These are phyloP conservation scores for Plodia interpunctella DNA, from an alignment of 1,140 invertebrate species.

Conservation along the genomic window DNA sequence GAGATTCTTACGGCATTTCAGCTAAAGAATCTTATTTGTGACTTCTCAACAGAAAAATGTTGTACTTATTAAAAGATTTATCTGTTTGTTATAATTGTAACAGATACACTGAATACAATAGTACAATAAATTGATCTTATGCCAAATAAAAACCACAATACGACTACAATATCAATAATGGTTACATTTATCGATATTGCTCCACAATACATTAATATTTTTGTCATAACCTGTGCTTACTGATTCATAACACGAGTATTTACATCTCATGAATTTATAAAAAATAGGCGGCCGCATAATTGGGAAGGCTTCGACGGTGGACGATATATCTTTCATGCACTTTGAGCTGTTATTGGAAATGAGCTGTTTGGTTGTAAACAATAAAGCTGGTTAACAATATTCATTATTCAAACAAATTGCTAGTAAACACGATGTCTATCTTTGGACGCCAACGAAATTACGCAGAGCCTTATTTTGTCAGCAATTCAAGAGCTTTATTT, in stretches of 20 bases:
- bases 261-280: conserved; percentile 4
- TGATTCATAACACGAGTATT: conserved; percentile 10
- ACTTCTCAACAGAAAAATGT: no score
- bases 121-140: not conserved
- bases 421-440: conserved; percentile 8
- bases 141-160: conserved; percentile 1
- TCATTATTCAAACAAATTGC: conserved; percentile 12
- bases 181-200: not conserved
- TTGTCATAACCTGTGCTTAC: conserved; percentile 7
- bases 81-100: not conserved
- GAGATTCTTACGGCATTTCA: no score
- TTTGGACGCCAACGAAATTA: conserved; percentile 1
- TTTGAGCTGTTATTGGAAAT: not conserved
- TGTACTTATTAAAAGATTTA: not conserved
- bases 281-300: conserved; percentile 5
- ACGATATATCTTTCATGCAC: not conserved
- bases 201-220: not conserved
- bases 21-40: no score
- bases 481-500: not conserved
- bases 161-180: not conserved
- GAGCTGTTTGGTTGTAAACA: conserved; percentile 11
- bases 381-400: conserved; percentile 8
- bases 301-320: not conserved
- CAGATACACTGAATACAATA: not conserved
- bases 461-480: conserved; percentile 9